These are phyloP conservation scores for Eulemur mongoz DNA, from an alignment of 2,797 vertebrate genomes.

Conservation along the genomic window DNA sequence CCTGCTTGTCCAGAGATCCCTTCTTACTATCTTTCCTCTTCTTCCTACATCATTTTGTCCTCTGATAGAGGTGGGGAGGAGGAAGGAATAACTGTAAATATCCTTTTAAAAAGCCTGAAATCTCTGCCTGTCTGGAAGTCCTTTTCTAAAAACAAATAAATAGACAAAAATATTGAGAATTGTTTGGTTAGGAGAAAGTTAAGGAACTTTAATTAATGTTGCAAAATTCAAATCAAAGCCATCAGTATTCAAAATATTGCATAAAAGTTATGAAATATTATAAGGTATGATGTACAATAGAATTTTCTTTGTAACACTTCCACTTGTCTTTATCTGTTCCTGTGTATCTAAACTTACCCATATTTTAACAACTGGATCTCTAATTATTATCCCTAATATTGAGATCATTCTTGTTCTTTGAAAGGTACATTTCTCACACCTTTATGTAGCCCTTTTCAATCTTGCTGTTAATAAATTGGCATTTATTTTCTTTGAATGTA, in stretches of 20 bases:
- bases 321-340: neutral
- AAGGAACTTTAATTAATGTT: neutral
- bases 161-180: neutral
- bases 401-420: neutral
- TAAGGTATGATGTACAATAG: neutral
- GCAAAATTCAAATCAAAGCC: conserved; percentile 10
- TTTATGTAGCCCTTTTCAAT: neutral
- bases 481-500: neutral
- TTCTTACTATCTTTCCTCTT: neutral
- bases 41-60: neutral
- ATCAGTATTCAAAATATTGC: neutral
- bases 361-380: neutral
- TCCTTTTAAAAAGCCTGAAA: neutral
- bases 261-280: neutral
- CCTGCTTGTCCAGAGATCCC: neutral
- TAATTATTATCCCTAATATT: neutral
- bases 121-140: neutral
- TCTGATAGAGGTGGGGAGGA: neutral
- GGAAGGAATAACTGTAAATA: neutral
- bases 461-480: neutral
- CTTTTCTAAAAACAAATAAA: neutral
- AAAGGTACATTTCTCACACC: neutral
- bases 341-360: neutral
- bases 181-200: neutral
- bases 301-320: neutral